A percentile compares a stretch with the other conserved stretches of the same genome.
phyloP scores from a whole-genome alignment of 2,113 vertebrate genomes.

The Corythornis cristatus region DNA sequence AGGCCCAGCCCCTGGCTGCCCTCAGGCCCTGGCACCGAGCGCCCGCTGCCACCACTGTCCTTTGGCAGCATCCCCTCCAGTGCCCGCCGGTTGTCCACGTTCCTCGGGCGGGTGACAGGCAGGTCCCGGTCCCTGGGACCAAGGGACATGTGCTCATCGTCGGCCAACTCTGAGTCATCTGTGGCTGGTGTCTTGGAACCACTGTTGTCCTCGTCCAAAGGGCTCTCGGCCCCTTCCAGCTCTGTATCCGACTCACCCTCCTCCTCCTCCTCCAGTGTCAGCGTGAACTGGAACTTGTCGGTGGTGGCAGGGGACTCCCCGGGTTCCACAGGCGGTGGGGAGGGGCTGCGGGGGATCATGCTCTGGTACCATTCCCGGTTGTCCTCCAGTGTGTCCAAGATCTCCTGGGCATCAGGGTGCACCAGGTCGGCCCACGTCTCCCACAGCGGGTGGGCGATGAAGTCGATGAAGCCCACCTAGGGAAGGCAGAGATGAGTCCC shows the following conservation, averaged over 20 bases:
- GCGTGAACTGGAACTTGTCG: constrained; percentile 86
- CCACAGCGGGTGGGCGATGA: constrained; percentile 93
- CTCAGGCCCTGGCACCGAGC: accelerated
- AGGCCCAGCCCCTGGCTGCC: constrained; percentile 8
- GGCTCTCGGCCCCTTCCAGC: constrained; percentile 64
- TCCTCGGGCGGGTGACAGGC: background rate
- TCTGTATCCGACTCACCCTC: constrained; percentile 80
- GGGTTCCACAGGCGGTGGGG: constrained; percentile 39
- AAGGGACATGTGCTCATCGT: background rate
- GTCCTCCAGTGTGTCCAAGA: constrained; percentile 91
- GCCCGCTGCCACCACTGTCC: background rate
- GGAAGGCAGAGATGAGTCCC: background rate
- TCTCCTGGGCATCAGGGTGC: constrained; percentile 90
- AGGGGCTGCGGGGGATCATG: constrained; percentile 89
- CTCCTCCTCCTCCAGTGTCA: constrained; percentile 87
- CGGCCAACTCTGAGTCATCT: background rate
- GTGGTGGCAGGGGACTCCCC: background rate
- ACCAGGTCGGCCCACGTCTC: constrained; percentile 93
- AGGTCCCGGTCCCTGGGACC: background rate
- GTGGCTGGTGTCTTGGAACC: constrained; percentile 62
- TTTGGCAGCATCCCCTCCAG: background rate
- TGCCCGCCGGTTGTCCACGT: background rate
- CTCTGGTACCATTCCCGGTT: constrained; percentile 95
- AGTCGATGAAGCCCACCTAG: constrained; percentile 94
- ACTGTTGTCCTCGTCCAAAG: constrained; percentile 74